phyloP scores from a whole-genome alignment of 2,113 vertebrate genomes.

The Hippopotamus amphibius region DNA sequence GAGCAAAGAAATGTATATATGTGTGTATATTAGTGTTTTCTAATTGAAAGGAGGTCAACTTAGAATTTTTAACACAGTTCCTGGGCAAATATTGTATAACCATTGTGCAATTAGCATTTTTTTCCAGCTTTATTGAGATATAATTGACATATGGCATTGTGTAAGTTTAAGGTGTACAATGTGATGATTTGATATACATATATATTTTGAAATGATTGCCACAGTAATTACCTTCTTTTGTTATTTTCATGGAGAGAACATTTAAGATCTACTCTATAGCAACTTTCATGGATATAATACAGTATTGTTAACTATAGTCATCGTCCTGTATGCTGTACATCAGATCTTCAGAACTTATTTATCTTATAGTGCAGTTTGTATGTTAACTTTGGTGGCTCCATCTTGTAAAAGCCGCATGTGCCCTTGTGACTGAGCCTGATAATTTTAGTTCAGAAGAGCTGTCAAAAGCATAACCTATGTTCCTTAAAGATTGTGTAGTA shows the following conservation, averaged over 20 bases:
- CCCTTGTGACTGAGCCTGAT: slow-evolving; percentile 44
- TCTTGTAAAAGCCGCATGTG: slow-evolving; percentile 22
- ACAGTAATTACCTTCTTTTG: neutral
- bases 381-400: slow-evolving; percentile 41
- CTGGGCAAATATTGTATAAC: neutral
- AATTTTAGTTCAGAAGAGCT: slow-evolving; percentile 39
- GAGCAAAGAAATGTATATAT: slow-evolving; percentile 16
- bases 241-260: neutral
- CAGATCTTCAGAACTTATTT: slow-evolving; percentile 3
- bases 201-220: neutral
- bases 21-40: slow-evolving; percentile 35
- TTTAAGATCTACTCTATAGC: slow-evolving; percentile 26
- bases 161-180: neutral
- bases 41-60: slow-evolving; percentile 23
- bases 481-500: slow-evolving; percentile 49
- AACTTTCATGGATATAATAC: neutral
- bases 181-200: neutral
- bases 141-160: neutral
- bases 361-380: neutral
- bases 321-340: neutral
- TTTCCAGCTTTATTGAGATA: neutral
- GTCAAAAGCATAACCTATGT: neutral
- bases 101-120: slow-evolving; percentile 5
- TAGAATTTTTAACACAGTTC: slow-evolving; percentile 43
- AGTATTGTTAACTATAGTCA: slow-evolving; percentile 13